Evolutionary conservation across 2,888 invertebrate genomes (phyloP), one percentile per base, ranked within the genome.

Genomic region (Sthenelais limicola): DNA sequence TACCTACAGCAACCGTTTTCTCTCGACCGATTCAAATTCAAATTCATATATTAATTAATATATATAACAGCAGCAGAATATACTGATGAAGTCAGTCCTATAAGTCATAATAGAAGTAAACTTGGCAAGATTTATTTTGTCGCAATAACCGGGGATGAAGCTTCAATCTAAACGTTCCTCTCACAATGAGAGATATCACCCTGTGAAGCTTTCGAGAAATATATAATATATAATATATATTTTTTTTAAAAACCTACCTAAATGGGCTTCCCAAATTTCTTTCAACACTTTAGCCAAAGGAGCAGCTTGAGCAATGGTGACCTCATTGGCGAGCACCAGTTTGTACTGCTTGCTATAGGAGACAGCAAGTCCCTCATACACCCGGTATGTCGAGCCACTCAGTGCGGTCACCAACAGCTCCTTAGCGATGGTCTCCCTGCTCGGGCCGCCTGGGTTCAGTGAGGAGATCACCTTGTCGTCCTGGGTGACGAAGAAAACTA

Each of bases 271-370:
- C 62, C 62, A 62, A 5, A 62, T 12, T 18, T 35, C n/a, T 43
- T 62, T 35, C 1, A 62, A 3, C 62, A 62, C 62, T 15, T 24
- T n/a, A 26, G 43, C 1, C 12, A 38, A 9, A 43, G 35, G 38
- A 5, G 21, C 21, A n/a, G 28, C 38, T 7, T 43, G 24, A 7
- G 15, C 24, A 26, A 1, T 18, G 35, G 18, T 15, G 24, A 15
- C 12, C 21, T 15, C 5, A 12, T 43, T 43, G 21, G 15, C 9
- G 12, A 62, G n/a, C n/a, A 15, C 9, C 38, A 62, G 24, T 1
- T 24, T n/a, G 35, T 38, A 62, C 24, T 62, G 62, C 35, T 4
- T 1, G 62, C 26, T 26, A 43, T 62, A 62, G n/a, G 28, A 38
- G 38, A n/a, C 38, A 18, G 26, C 3, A 15, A 21, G 24, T n/a